These are phyloP conservation scores for Coreius guichenoti DNA, from an alignment of 2,797 vertebrate genomes.

Conservation along the genomic window DNA sequence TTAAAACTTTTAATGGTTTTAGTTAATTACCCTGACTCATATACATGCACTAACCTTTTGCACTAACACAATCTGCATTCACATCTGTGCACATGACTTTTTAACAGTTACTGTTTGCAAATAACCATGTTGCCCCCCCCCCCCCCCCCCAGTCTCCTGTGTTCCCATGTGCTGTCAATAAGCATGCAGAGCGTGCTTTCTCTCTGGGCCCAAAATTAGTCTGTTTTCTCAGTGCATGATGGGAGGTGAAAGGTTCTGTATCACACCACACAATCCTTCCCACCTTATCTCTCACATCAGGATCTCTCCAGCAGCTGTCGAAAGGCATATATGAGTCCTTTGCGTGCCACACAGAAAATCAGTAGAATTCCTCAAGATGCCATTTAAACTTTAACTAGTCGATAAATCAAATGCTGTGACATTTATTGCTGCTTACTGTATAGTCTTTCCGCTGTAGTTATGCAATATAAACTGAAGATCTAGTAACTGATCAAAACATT, in stretches of 20 bases:
- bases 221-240: not conserved
- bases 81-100: constrained; percentile 1
- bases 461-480: not conserved
- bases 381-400: constrained; percentile 9
- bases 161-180: constrained; percentile 18
- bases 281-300: constrained; percentile 31
- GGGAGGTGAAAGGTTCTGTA: constrained; percentile 29
- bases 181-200: not conserved
- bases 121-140: not conserved
- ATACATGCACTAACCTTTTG: not conserved
- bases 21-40: not conserved
- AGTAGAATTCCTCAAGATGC: constrained; percentile 12
- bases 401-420: constrained; percentile 7
- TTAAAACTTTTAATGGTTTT: not conserved
- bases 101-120: not conserved
- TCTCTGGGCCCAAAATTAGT: constrained; percentile 11
- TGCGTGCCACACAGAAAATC: constrained; percentile 2
- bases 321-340: not conserved
- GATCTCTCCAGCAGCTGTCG: constrained; percentile 7
- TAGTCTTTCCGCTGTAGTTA: not conserved
- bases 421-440: not conserved
- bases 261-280: constrained; percentile 33
- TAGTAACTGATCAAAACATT: not conserved
- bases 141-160: constrained; percentile 6
- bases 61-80: constrained; percentile 21